Evolutionary conservation across 1,140 invertebrate genomes (phyloP).

Genomic region (Drosophila pseudoananassae): DNA sequence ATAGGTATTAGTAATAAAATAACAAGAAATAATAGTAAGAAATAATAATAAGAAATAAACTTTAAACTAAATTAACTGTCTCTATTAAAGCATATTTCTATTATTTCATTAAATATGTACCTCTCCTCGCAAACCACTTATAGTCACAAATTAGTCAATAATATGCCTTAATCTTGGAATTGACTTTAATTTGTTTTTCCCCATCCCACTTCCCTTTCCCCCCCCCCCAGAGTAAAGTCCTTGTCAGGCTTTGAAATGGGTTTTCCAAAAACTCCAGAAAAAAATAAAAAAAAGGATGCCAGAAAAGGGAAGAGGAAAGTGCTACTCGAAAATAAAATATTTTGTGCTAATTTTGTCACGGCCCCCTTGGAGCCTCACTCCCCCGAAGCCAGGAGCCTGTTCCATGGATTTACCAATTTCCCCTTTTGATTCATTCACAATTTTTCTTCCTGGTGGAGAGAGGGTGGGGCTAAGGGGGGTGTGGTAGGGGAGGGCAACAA

Average conservation of each 20-base stretch:
- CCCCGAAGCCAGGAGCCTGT: not conserved
- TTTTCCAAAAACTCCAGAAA: not conserved
- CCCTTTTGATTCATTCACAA: slow-evolving; percentile 40
- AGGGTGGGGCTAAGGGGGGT: too few relatives aligned
- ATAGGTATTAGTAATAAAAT: too few relatives aligned
- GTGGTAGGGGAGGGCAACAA: slow-evolving; percentile 53
- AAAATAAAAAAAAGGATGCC: not conserved
- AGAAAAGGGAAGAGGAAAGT: not conserved
- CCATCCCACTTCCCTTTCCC: not conserved
- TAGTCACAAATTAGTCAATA: not conserved
- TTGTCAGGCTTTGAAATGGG: slow-evolving; percentile 25
- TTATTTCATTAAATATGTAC: too few relatives aligned
- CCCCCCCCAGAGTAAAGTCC: not conserved
- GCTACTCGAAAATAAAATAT: slow-evolving; percentile 59
- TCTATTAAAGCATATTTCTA: too few relatives aligned
- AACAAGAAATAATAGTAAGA: too few relatives aligned
- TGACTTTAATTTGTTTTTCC: not conserved
- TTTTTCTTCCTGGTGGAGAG: not conserved
- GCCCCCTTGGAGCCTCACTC: not conserved
- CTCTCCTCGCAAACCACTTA: not conserved
- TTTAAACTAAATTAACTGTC: too few relatives aligned
- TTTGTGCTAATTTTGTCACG: slow-evolving; percentile 76
- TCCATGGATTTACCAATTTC: slow-evolving; percentile 25
- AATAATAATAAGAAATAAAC: too few relatives aligned
- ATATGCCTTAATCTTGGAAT: not conserved